Evolutionary conservation across 2,113 vertebrate genomes (phyloP), one percentile per base, ranked within the genome.

Genomic region (Aspiorhynchus laticeps): DNA sequence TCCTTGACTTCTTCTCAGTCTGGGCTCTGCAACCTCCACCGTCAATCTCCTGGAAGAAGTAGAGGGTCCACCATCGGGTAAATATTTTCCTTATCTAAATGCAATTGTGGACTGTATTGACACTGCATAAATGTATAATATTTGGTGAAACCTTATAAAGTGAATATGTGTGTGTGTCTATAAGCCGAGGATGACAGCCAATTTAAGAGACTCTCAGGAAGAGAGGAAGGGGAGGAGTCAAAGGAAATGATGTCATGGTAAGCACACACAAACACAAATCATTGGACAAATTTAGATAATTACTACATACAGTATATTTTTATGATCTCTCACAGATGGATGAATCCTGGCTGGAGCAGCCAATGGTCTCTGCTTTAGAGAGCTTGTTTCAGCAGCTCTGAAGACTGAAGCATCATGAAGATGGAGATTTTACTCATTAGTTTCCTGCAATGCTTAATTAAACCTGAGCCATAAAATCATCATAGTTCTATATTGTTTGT

Each of bases 21-120:
- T 96, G 88, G 94, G 94, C 61, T 94, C 96, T 0, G 95, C 96
- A 0, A 93, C 94, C 1, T 97, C 96, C 17, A 96, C 95, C 0
- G 95, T 96, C 46, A 97, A 97, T 78, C 96, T 97, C 11, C 92
- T 97, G 2, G 96, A 97, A 0, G 94, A 97, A 0, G 91, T 96
- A 2, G 96, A 97, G 85, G 96, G 95, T 76, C 95, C 96, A 4
- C 91, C 93, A 0, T 95, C 93, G 0, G 96, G 96, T 96, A 93
- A 96, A 94, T 46, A 48, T 19, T 61, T 1, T 10, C 33, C 36
- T 38, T 67, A 48, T 46, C 28, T 43, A 48, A 59, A 56, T 24
- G 56, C 56, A 61, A 10, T 4, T 4, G 8, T 61, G 56, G 2
- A n/a, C 8, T 78, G n/a, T 17, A 63, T n/a, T 28, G 48, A 11